Conservation (phyloP, 2,797 vertebrate genomes). For the Eulemur coronatus region DNA sequence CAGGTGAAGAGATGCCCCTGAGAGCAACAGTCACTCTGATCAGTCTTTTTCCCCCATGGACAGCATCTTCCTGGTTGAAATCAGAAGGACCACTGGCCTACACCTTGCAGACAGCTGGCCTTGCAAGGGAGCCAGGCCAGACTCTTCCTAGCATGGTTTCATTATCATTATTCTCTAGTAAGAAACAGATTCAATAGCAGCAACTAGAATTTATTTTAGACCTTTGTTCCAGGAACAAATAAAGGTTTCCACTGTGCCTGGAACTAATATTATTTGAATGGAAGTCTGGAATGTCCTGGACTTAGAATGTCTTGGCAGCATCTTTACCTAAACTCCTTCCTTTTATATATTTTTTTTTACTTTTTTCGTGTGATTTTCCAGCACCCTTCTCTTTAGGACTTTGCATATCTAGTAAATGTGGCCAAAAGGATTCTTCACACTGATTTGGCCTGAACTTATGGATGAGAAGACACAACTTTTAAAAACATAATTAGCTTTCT, state of each 20-base stretch:
- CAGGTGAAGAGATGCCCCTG: not conserved
- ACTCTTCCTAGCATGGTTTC: not conserved
- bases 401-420: not conserved
- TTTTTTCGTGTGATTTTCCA: not conserved
- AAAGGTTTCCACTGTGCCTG: not conserved
- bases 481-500: not conserved
- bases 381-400: not conserved
- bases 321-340: not conserved
- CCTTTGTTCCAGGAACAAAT: constrained; percentile 9
- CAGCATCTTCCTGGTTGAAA: not conserved
- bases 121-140: not conserved
- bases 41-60: not conserved
- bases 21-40: not conserved
- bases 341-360: not conserved
- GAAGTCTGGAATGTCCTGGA: not conserved
- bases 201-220: not conserved
- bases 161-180: not conserved
- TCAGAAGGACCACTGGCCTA: not conserved
- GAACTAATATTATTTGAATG: not conserved
- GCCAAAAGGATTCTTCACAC: not conserved
- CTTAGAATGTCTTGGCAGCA: not conserved
- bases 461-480: not conserved
- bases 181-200: not conserved
- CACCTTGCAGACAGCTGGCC: not conserved
- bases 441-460: not conserved